These are phyloP conservation scores for Samia ricini DNA, from an alignment of 1,140 invertebrate species.

Conservation along the genomic window DNA sequence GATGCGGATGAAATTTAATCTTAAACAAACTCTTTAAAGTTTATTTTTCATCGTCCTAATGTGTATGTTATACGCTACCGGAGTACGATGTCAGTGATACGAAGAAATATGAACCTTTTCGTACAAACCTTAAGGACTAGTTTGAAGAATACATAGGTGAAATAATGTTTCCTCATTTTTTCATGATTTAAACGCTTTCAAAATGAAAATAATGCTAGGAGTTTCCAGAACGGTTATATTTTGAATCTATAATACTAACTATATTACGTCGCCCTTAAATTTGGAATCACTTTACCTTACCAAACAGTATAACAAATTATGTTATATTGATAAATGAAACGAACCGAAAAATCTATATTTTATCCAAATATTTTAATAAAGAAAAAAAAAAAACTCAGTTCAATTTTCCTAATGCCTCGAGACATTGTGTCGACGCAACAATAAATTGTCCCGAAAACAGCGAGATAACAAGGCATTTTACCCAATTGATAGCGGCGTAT, in stretches of 20 bases:
- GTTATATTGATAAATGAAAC: background rate
- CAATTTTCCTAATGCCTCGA: background rate
- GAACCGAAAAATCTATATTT: no score
- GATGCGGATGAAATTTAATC: background rate
- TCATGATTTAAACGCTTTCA: background rate
- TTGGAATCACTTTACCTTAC: no score
- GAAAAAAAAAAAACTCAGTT: background rate
- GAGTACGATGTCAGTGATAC: background rate
- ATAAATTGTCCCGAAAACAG: conserved; percentile 5
- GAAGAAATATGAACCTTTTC: background rate
- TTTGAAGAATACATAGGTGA: background rate
- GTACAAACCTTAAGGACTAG: background rate
- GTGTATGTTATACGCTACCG: background rate
- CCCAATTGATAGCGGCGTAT: conserved; percentile 29
- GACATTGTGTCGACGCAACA: background rate
- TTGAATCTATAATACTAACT: background rate
- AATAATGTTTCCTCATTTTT: background rate
- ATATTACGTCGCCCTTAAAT: no score
- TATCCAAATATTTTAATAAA: background rate
- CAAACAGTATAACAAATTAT: no score
- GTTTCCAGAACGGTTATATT: background rate
- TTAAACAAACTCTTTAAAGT: conserved; percentile 14
- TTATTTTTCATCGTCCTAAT: conserved; percentile 17
- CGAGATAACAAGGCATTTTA: conserved; percentile 15
- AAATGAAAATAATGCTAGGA: background rate